phyloP scores from a whole-genome alignment of 2,113 vertebrate genomes.

The Telmatochromis sp. region DNA sequence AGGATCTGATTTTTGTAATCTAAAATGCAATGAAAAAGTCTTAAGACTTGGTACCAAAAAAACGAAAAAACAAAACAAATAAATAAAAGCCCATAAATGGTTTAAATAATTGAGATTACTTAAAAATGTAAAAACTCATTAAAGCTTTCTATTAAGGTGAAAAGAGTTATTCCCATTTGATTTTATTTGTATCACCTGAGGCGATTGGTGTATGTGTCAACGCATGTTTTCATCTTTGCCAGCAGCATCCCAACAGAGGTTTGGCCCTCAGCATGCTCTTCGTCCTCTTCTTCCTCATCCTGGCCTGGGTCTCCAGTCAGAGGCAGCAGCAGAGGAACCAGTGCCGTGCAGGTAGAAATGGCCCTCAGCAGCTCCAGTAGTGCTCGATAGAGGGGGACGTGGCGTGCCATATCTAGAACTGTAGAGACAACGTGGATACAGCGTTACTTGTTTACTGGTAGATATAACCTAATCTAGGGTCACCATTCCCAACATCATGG shows the following conservation, averaged over 20 bases:
- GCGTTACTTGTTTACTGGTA: background rate
- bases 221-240: constrained; percentile 99
- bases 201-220: constrained; percentile 96
- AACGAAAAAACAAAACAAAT: fast-evolving
- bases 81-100: background rate
- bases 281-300: constrained; percentile 81
- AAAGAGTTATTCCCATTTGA: background rate
- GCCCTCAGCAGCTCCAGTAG: constrained; percentile 91
- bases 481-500: background rate
- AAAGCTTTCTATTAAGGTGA: background rate
- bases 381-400: constrained; percentile 92
- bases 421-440: background rate
- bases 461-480: background rate
- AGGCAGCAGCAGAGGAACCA: constrained; percentile 91
- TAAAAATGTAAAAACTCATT: background rate
- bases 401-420: constrained; percentile 98
- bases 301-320: constrained; percentile 80
- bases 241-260: constrained; percentile 91
- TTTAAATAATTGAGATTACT: background rate
- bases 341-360: constrained; percentile 86
- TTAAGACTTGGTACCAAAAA: background rate
- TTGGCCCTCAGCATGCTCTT: constrained; percentile 86
- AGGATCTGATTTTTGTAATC: background rate
- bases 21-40: background rate
- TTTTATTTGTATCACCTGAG: constrained; percentile 72